These are phyloP conservation scores for Enteromius trimaculatus DNA, from an alignment of 2,797 vertebrate genomes.

Conservation along the genomic window DNA sequence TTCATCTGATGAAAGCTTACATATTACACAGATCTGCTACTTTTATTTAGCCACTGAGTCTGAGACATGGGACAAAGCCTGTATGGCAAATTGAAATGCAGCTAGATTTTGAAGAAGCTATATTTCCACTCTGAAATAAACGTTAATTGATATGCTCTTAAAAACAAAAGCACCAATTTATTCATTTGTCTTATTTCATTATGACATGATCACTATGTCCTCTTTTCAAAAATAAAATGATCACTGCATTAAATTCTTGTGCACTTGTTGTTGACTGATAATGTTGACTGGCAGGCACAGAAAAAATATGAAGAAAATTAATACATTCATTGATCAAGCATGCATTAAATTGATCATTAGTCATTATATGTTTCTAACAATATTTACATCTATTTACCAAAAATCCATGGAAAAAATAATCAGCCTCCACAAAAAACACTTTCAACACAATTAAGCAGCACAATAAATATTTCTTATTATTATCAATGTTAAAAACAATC, in stretches of 20 bases:
- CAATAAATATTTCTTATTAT: too few relatives aligned
- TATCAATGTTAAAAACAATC: too few relatives aligned
- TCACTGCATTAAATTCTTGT: background rate
- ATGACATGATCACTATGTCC: background rate
- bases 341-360: too few relatives aligned
- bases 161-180: background rate
- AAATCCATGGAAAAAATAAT: background rate
- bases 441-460: too few relatives aligned
- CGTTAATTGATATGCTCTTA: background rate
- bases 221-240: background rate
- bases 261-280: background rate
- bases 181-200: background rate
- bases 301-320: background rate
- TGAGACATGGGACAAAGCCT: background rate
- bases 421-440: background rate
- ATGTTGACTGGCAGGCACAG: background rate
- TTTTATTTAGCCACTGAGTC: background rate
- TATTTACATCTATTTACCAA: background rate
- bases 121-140: background rate
- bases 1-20: slow-evolving; percentile 18
- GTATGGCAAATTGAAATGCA: background rate
- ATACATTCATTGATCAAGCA: too few relatives aligned
- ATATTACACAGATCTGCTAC: slow-evolving; percentile 14
- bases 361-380: background rate
- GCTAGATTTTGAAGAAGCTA: background rate